Base-by-base conservation (phyloP, 2,797 vertebrate species). In the Typhlichthys subterraneus region DNA sequence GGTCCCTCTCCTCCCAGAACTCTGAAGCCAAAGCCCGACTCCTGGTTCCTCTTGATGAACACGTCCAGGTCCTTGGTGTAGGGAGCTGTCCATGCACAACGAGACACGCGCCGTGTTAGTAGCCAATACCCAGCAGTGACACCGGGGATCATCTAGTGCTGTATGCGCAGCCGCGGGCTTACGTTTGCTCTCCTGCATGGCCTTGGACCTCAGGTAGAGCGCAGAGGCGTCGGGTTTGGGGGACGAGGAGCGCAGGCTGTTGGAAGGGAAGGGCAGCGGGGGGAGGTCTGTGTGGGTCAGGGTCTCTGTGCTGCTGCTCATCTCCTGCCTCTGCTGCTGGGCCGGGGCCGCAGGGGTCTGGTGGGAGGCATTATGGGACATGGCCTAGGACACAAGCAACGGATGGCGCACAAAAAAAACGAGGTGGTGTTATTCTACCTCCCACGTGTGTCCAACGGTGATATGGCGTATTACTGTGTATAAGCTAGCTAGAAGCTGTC, bases 1-100 rank as follows among this genome's bases (percentile, higher is more conserved):
- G 96, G 95, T n/a, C 96, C 97, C 14, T 99, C 98, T 66, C 98
- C 98, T 63, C 98, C 98, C 0, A 99, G 94, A 45, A 99, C 97
- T 31, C 98, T 91, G 91, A 99, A 99, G 57, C 98, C 98, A 74
- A 99, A 99, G 49, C 98, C 98, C 0, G 96, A 97, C 79, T 99
- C 98, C 80, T 99, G 97, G 79, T 98, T 97, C 73, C 97, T 92
- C 80, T 98, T 96, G 76, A 94, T 94, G 83, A 95, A 99, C 81
- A 99, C 96, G 49, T 99, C 98, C 88, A 99, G 84, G 69, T 99
- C 97, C 90, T 95, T 97, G 47, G 95, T 96, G 79, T 99, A 96
- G 54, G 93, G 89, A 70, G 97, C 98, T 99, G 79, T 61, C 58
- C 47, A 57, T 13, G 11, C 33, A 38, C 7, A 38, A 38, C 33